Base-by-base conservation (phyloP, 2,888 invertebrate genomes). In the Thymelicus sylvestris region DNA sequence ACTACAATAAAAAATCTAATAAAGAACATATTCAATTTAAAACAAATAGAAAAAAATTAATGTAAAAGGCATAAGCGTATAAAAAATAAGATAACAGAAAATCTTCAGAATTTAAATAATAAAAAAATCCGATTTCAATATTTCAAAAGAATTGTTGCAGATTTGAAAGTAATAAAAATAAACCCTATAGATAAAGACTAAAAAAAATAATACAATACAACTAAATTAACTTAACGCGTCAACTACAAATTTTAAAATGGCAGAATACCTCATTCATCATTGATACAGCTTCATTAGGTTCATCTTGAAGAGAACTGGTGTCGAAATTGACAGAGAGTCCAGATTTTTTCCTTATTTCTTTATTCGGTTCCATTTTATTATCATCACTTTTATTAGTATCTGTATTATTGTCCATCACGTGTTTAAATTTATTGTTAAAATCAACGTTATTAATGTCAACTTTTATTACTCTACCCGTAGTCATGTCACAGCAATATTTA, bases 261-360 rank as follows among this genome's bases (percentile, higher is more conserved):
- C 55, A 48, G 70, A 66, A 61, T 90, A 91, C 91, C 91, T 91
- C 90, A 38, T 78, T 70, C 10, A 83, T 31, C 2, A 82, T 78
- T 4, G 81, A 72, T 1, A 86, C 77, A 0, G 74, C 81, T 48
- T 88, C 86, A 63, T 85, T 82, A 0, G 79, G 61, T 0, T 87
- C 86, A 0, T 87, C 85, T 6, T 81, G 79, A 8, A 80, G 63
- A 0, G 76, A 50, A 7, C 73, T 73, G 41, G 79, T 81, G 24
- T 81, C 84, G 50, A 90, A 84, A 76, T 84, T 84, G 0, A 89
- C 80, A 0, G 84, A 81, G 0, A 57, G 71, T 6, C 85, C 77
- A 0, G 84, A 74, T 48, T 78, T 78, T 2, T 71, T 77, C 52
- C 69, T 78, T 2, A 65, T 70, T 15, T 81, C 81, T 76, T 82